A percentile compares a stretch with the other conserved stretches of the same genome.
These are phyloP conservation scores for Spilogale gracilis DNA, from an alignment of 2,113 vertebrate genomes.

Conservation along the genomic window DNA sequence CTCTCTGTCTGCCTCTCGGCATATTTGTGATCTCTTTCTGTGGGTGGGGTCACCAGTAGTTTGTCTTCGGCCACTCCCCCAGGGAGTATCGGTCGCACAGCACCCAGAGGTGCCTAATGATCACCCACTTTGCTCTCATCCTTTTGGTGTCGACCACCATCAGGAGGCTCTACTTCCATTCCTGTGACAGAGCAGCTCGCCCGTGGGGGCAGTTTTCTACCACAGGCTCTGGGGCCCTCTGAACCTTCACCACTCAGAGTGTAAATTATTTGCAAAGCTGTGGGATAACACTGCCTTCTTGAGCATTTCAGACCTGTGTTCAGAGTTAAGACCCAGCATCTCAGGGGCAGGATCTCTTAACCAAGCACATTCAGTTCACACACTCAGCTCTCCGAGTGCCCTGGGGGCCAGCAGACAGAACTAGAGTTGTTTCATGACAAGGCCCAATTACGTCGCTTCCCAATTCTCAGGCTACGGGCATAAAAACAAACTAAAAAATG, in stretches of 20 bases:
- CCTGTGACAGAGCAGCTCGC: neutral
- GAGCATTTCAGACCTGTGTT: neutral
- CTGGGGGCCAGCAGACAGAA: neutral
- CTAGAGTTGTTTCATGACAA: neutral
- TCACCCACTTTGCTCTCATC: neutral
- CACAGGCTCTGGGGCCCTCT: neutral
- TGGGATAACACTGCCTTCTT: neutral
- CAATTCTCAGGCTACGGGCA: neutral
- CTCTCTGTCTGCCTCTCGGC: no score
- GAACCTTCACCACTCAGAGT: neutral
- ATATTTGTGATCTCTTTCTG: no score
- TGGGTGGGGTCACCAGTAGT: rapidly evolving
- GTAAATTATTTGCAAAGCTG: neutral
- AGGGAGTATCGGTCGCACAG: no score
- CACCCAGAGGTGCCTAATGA: neutral
- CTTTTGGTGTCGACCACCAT: neutral
- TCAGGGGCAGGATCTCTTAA: neutral
- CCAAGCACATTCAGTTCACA: neutral
- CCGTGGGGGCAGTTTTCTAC: neutral
- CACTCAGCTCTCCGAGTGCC: rapidly evolving
- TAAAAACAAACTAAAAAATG: neutral
- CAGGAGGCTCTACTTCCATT: neutral
- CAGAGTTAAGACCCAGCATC: neutral
- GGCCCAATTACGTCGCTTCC: neutral
- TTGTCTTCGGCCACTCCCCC: no score